Percentiles rank a stretch among this genome's conserved stretches.
Conservation (phyloP, 2,113 vertebrate genomes). For the Eurystomus gularis region DNA sequence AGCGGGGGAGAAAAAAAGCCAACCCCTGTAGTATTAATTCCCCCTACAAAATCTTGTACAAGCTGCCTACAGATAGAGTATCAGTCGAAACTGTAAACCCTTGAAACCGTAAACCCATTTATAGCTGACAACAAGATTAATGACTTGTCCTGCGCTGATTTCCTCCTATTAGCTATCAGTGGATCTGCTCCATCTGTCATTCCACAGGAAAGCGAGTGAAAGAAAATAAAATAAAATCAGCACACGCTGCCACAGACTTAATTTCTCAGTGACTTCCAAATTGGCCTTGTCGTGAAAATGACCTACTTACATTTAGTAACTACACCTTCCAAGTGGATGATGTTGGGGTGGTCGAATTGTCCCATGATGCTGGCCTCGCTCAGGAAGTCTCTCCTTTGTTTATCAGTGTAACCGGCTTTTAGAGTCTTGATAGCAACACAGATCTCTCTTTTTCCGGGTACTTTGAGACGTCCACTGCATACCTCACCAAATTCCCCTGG, state of each 20-base stretch:
- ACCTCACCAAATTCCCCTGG: constrained; percentile 96
- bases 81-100: constrained; percentile 86
- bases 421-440: constrained; percentile 98
- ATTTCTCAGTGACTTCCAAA: constrained; percentile 64
- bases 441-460: constrained; percentile 95
- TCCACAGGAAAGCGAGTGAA: constrained; percentile 59
- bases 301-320: constrained; percentile 94
- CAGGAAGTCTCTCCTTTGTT: constrained; percentile 95
- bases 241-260: constrained; percentile 35
- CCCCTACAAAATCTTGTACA: constrained; percentile 66
- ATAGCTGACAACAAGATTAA: constrained; percentile 95
- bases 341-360: constrained; percentile 97
- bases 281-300: constrained; percentile 26
- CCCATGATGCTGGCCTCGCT: constrained; percentile 99
- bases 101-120: constrained; percentile 88
- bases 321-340: constrained; percentile 96
- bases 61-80: constrained; percentile 84
- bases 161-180: constrained; percentile 87
- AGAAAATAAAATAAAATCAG: neutral
- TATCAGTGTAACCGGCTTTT: constrained; percentile 96
- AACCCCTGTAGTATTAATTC: constrained; percentile 68
- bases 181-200: constrained; percentile 88
- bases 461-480: constrained; percentile 95
- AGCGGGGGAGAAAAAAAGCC: neutral
- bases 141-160: constrained; percentile 82